A percentile compares a stretch with the other conserved stretches of the same genome.
Conservation (phyloP, 2,797 vertebrate species). For the Anguilla pacifica region DNA sequence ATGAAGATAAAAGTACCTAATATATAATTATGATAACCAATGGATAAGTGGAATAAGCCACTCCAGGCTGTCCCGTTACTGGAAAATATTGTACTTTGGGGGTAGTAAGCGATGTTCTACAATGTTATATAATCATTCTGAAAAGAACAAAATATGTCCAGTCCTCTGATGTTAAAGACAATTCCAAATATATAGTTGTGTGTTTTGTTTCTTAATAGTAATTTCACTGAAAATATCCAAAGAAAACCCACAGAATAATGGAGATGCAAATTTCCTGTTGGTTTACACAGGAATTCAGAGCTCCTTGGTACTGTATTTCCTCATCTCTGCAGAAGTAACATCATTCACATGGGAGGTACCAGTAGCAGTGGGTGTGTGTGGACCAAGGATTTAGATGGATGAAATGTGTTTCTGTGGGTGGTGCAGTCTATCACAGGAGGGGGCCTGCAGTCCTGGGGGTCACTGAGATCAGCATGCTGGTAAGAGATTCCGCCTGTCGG, state of each 20-base stretch:
- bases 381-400: neutral
- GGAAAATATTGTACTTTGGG: too few species aligned
- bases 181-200: neutral
- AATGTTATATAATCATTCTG: neutral
- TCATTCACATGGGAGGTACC: neutral
- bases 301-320: neutral
- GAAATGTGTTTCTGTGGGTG: conserved; percentile 2
- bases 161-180: neutral
- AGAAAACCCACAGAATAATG: neutral
- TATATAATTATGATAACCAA: too few species aligned
- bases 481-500: neutral
- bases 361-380: neutral
- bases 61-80: too few species aligned
- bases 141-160: neutral
- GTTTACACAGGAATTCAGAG: neutral
- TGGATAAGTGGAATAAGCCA: too few species aligned
- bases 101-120: neutral
- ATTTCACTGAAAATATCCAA: neutral
- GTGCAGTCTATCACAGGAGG: neutral
- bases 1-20: too few species aligned
- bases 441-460: conserved; percentile 3
- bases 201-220: neutral
- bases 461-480: neutral
- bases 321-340: neutral
- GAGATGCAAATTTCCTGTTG: neutral